A percentile compares a stretch with the other conserved stretches of the same genome.
These are phyloP conservation scores for Phasia obesa DNA, from an alignment of 2,888 invertebrate species.

Conservation along the genomic window DNA sequence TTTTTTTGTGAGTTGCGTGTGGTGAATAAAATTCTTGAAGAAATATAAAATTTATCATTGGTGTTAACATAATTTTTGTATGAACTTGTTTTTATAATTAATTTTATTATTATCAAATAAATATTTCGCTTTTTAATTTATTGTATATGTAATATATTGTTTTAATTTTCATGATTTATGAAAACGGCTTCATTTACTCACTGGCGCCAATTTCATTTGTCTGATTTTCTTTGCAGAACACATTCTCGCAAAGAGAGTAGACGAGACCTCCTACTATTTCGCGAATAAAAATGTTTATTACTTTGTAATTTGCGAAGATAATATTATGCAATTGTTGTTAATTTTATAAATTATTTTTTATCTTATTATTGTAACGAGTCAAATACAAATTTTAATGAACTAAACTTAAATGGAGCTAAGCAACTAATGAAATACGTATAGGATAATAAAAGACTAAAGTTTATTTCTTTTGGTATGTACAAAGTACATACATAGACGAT, in stretches of 20 bases:
- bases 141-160: slow-evolving; percentile 36
- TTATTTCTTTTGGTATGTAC: too few species aligned
- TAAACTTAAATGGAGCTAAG: too few species aligned
- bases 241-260: slow-evolving; percentile 23
- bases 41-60: slow-evolving; percentile 45
- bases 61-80: slow-evolving; percentile 53
- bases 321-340: slow-evolving; percentile 60
- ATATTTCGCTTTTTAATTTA: slow-evolving; percentile 19
- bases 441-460: too few species aligned
- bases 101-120: slow-evolving; percentile 16
- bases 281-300: slow-evolving; percentile 31
- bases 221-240: slow-evolving; percentile 33
- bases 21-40: slow-evolving; percentile 31
- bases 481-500: too few species aligned
- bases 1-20: slow-evolving; percentile 38
- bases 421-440: too few species aligned
- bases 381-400: too few species aligned
- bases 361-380: background rate
- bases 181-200: slow-evolving; percentile 44
- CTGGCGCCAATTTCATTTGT: slow-evolving; percentile 53
- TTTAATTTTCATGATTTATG: slow-evolving; percentile 33
- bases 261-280: slow-evolving; percentile 62
- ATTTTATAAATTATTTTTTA: slow-evolving; percentile 4
- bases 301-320: slow-evolving; percentile 53
- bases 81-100: background rate